Evolutionary conservation across 1,140 invertebrate genomes (phyloP).

Genomic region (Trachelipus rathkii): DNA sequence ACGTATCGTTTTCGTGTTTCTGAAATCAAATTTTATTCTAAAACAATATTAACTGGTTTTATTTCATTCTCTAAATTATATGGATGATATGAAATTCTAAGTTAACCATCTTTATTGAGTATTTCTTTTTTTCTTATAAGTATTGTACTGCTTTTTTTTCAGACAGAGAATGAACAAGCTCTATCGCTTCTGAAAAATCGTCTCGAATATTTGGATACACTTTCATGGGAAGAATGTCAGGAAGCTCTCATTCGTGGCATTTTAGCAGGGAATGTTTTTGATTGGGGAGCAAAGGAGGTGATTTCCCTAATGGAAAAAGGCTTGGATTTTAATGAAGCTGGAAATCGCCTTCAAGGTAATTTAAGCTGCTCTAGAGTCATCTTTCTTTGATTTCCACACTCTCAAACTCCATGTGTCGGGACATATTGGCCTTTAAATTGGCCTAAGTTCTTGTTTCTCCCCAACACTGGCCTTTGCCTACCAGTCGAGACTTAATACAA

Average conservation of each 20-base stretch:
- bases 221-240: slow-evolving; percentile 56
- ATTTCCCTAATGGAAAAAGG: slow-evolving; percentile 65
- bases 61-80: no score
- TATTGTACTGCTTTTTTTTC: slow-evolving; percentile 35
- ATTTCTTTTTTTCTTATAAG: background rate
- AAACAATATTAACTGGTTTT: no score
- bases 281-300: slow-evolving; percentile 90
- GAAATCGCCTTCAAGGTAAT: slow-evolving; percentile 31
- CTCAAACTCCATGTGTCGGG: no score
- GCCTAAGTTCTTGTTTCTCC: no score
- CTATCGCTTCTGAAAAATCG: slow-evolving; percentile 55
- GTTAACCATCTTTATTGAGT: no score
- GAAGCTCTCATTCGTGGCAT: slow-evolving; percentile 59
- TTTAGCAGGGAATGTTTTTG: slow-evolving; percentile 87
- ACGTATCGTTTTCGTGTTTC: no score
- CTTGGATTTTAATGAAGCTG: slow-evolving; percentile 65
- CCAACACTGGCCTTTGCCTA: no score
- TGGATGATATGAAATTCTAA: no score
- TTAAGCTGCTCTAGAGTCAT: background rate
- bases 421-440: no score
- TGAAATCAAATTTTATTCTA: no score
- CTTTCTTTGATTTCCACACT: background rate
- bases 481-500: no score
- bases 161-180: slow-evolving; percentile 64
- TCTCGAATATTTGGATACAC: slow-evolving; percentile 56